Percentiles rank a stretch among this genome's conserved stretches.
These are phyloP conservation scores for Okamejei kenojei DNA, from an alignment of 2,797 vertebrate species.

Conservation along the genomic window DNA sequence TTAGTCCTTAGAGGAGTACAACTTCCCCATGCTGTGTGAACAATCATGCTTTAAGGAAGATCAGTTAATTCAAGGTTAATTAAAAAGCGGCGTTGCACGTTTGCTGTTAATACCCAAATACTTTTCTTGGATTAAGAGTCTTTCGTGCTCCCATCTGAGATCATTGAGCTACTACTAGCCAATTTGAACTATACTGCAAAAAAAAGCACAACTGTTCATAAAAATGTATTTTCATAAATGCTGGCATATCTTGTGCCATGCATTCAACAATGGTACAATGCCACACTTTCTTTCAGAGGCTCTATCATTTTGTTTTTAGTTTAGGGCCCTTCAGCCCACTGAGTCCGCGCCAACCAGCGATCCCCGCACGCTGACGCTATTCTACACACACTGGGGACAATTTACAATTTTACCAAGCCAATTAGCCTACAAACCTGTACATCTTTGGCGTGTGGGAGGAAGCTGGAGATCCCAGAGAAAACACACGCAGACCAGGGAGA, in stretches of 20 bases:
- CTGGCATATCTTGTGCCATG: not conserved
- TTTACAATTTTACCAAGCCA: too few species aligned
- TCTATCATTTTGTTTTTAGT: too few species aligned
- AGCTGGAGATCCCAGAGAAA: too few species aligned
- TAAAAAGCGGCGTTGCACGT: not conserved
- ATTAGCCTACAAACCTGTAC: too few species aligned
- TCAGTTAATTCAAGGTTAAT: not conserved
- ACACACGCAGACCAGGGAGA: too few species aligned
- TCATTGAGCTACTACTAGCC: too few species aligned
- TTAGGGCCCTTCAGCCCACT: too few species aligned
- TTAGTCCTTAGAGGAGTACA: not conserved
- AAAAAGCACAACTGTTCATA: not conserved
- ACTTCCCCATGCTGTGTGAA: not conserved
- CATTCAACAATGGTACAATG: not conserved
- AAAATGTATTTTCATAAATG: not conserved
- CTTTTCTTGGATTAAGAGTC: not conserved
- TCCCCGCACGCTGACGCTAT: too few species aligned
- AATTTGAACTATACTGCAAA: not conserved
- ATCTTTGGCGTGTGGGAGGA: too few species aligned
- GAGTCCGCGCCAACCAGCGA: too few species aligned
- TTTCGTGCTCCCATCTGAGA: not conserved
- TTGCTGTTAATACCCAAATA: not conserved
- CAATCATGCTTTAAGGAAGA: not conserved
- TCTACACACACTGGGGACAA: too few species aligned
- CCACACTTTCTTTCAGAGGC: too few species aligned